phyloP scores from a whole-genome alignment of 2,888 invertebrate genomes.

The Thereva unica region DNA sequence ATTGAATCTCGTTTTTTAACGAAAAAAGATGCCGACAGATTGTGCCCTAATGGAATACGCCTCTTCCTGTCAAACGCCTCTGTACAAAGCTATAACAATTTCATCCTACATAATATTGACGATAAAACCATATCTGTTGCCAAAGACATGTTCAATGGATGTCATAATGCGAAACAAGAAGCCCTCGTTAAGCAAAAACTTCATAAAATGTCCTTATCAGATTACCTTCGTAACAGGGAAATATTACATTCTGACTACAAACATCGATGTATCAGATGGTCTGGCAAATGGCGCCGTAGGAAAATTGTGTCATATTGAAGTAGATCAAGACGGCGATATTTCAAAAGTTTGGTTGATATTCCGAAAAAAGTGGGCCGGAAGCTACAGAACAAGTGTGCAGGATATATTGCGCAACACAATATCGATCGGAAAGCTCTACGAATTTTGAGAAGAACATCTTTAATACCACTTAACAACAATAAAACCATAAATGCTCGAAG shows the following conservation, averaged over 20 bases:
- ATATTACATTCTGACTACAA: slow-evolving; percentile 44
- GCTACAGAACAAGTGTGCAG: slow-evolving; percentile 6
- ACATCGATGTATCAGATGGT: slow-evolving; percentile 46
- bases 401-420: slow-evolving; percentile 9
- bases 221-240: slow-evolving; percentile 40
- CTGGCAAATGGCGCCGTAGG: slow-evolving; percentile 47
- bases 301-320: slow-evolving; percentile 43
- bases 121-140: too few relatives aligned
- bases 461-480: too few relatives aligned
- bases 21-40: too few relatives aligned
- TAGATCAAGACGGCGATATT: slow-evolving; percentile 23
- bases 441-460: neutral
- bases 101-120: too few relatives aligned
- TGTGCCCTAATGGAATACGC: too few relatives aligned
- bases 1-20: too few relatives aligned
- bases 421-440: slow-evolving; percentile 18
- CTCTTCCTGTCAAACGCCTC: too few relatives aligned
- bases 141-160: neutral
- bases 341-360: slow-evolving; percentile 20
- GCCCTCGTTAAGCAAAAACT: slow-evolving; percentile 36
- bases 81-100: too few relatives aligned
- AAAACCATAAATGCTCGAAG: too few relatives aligned
- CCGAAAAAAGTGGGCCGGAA: slow-evolving; percentile 24
- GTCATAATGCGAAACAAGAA: slow-evolving; percentile 34
- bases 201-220: slow-evolving; percentile 44